These are phyloP conservation scores for Drosophila bocki DNA, from an alignment of 1,140 invertebrate species.

Conservation along the genomic window DNA sequence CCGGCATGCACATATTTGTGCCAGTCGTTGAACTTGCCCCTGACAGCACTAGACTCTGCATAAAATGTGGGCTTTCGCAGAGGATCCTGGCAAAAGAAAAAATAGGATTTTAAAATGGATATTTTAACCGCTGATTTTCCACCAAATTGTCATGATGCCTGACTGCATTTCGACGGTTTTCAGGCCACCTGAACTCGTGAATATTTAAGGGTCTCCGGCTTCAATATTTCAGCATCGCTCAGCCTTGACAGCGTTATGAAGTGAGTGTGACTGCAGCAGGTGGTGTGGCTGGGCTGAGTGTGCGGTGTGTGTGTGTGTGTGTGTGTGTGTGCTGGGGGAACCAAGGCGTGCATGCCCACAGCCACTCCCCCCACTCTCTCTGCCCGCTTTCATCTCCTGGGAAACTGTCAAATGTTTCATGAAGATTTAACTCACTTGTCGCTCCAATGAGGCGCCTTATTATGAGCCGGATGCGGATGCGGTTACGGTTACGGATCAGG, in stretches of 20 bases:
- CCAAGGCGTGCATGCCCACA: constrained; percentile 8
- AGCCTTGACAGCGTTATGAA: constrained; percentile 43
- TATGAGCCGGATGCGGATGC: constrained; percentile 21
- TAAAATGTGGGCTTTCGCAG: background rate
- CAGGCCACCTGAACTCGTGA: constrained; percentile 34
- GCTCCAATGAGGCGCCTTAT: constrained; percentile 59
- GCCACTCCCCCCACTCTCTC: background rate
- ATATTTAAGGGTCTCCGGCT: constrained; percentile 28
- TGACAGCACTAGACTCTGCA: background rate
- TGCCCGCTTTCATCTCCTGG: background rate
- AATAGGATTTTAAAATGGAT: background rate
- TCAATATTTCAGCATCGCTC: constrained; percentile 47
- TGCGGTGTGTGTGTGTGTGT: constrained; percentile 4
- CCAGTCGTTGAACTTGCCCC: constrained; percentile 76
- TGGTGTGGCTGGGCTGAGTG: background rate
- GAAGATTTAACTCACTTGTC: constrained; percentile 71
- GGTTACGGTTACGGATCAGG: background rate
- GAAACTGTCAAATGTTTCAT: constrained; percentile 61
- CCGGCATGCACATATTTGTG: constrained; percentile 55
- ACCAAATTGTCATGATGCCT: constrained; percentile 6
- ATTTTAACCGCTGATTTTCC: constrained; percentile 14
- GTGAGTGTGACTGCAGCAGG: constrained; percentile 26
- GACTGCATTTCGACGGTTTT: constrained; percentile 11
- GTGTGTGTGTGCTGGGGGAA: constrained; percentile 18
- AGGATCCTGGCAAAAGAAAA: background rate